phyloP scores from a whole-genome alignment of 2,113 vertebrate species.

The Centropristis striata region DNA sequence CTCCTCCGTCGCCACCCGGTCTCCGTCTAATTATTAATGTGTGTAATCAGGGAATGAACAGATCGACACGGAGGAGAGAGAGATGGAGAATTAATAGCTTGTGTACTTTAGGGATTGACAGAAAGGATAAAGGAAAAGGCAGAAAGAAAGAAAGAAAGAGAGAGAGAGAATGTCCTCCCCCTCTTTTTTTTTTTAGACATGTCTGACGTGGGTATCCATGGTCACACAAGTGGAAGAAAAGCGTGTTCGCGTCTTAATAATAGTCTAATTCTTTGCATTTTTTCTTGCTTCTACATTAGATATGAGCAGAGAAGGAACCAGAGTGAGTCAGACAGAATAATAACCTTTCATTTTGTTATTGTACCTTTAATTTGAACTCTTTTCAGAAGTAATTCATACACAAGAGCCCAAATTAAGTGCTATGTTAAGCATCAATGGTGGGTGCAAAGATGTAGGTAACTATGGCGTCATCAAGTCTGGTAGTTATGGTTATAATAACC shows the following conservation, averaged over 20 bases:
- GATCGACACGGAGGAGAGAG: neutral
- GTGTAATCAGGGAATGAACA: constrained; percentile 53
- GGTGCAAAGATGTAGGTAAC: too few species aligned
- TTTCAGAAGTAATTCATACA: neutral
- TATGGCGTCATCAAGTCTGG: too few species aligned
- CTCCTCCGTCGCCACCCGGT: constrained; percentile 42
- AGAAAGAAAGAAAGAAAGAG: neutral
- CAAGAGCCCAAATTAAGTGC: neutral
- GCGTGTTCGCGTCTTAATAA: neutral
- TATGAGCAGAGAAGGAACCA: neutral
- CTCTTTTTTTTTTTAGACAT: neutral
- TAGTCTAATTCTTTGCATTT: neutral
- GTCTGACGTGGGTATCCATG: neutral
- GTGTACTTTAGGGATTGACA: constrained; percentile 45
- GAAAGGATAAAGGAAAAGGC: neutral
- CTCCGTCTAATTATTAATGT: constrained; percentile 63
- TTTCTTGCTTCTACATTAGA: neutral
- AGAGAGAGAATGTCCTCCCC: neutral
- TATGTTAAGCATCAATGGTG: too few species aligned
- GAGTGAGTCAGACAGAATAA: neutral
- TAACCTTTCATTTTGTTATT: neutral
- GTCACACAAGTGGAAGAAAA: neutral
- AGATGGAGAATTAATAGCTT: constrained; percentile 47
- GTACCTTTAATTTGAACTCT: neutral
- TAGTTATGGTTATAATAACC: too few species aligned